Base-by-base conservation (phyloP, 2,797 vertebrate genomes). In the Falco columbarius region DNA sequence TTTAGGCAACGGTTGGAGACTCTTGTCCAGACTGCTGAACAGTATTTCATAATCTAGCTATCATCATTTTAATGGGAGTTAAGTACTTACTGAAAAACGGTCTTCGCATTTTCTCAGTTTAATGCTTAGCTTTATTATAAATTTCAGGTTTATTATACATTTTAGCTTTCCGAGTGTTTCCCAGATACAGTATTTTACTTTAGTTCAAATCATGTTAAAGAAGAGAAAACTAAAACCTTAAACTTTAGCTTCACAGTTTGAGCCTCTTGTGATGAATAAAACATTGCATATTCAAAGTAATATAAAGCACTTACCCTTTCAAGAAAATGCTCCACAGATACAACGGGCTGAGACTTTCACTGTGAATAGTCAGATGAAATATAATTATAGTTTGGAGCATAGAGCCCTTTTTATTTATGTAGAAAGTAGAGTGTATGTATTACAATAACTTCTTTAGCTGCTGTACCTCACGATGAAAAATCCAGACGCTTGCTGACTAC, bases 291-390 rank as follows among this genome's bases (percentile, higher is more conserved):
- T 84, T 95, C n/a, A 61, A 90, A 95, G 47, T 76, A 96, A 95
- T 40, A 67, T 55, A 86, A 90, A 92, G 59, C 63, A 81, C 97
- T 98, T 96, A 97, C 97, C 97, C 96, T 51, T 66, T 72, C 51
- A 71, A 40, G 61, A 46, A 75, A 90, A 58, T 7, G 63, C 61
- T 94, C 82, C 81, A 54, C 83, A 83, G 85, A 75, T 73, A 62
- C 29, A 94, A 71, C 18, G 22, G 87, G 72, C 72, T 27, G 87
- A 91, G 61, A 14, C 75, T 92, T 90, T 55, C 86, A 44, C 87
- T 38, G 47, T 81, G 79, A 79, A 30, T 18, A 74, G 68, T 36
- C 87, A 55, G 95, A 74, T 81, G 95, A 90, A 95, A 90, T 65
- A 24, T 4, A 94, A n/a, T 77, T 88, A 80, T 51, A 75, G 52